Evolutionary conservation across 1,140 invertebrate species (phyloP).

Genomic region (Brachionus calyciflorus): DNA sequence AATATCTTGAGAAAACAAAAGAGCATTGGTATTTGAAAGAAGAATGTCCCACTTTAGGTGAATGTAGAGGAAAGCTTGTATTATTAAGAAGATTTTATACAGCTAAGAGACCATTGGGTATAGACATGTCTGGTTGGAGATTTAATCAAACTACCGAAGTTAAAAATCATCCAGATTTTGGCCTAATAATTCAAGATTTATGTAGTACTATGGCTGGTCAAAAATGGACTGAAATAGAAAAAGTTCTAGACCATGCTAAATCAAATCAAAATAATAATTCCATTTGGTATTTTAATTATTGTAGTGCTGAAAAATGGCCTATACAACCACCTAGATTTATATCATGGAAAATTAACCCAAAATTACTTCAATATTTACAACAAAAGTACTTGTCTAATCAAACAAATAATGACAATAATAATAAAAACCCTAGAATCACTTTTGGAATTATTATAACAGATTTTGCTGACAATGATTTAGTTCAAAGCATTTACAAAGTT

Average conservation of each 20-base stretch:
- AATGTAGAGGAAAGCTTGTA: constrained; percentile 33
- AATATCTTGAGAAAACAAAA: background rate
- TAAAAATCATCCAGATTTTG: constrained; percentile 24
- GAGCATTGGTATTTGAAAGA: constrained; percentile 30
- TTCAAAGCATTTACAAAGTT: constrained; percentile 14
- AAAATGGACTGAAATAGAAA: background rate
- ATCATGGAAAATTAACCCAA: constrained; percentile 16
- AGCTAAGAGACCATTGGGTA: background rate
- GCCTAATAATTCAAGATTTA: background rate
- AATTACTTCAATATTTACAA: background rate
- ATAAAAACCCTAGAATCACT: background rate
- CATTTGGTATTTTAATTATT: constrained; percentile 32
- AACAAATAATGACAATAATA: background rate
- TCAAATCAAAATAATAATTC: background rate
- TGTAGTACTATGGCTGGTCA: background rate
- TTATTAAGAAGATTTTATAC: constrained; percentile 25
- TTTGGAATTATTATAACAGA: constrained; percentile 31
- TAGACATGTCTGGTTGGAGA: constrained; percentile 40
- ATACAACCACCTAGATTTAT: constrained; percentile 16
- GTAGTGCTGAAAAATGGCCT: constrained; percentile 31
- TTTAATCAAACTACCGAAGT: background rate
- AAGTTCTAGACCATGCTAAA: background rate
- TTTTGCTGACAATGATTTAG: constrained; percentile 20
- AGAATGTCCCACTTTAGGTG: constrained; percentile 16
- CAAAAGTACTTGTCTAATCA: background rate